These are phyloP conservation scores for Marisa cornuarietis DNA, from an alignment of 1,140 invertebrate species.

Conservation along the genomic window DNA sequence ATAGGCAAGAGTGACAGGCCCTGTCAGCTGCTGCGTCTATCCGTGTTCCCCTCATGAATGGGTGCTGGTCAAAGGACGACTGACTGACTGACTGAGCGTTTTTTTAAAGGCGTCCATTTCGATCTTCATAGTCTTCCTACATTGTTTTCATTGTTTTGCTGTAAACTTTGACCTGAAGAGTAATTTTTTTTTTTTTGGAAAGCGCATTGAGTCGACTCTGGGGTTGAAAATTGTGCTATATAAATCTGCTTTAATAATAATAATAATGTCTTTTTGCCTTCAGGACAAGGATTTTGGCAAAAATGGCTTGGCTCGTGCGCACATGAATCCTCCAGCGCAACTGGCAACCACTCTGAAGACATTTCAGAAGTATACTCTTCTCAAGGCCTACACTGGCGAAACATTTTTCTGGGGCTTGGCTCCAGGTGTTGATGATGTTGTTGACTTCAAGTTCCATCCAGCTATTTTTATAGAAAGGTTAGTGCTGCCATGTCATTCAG, in stretches of 20 bases:
- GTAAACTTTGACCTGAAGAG: too few relatives aligned
- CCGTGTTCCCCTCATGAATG: too few relatives aligned
- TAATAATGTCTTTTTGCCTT: conserved; percentile 27
- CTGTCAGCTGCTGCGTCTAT: too few relatives aligned
- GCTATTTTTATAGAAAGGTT: conserved; percentile 82
- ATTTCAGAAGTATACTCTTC: conserved; percentile 84
- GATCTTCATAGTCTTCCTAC: background rate
- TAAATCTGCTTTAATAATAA: too few relatives aligned
- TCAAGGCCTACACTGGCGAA: conserved; percentile 86
- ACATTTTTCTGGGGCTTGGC: conserved; percentile 93
- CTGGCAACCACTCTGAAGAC: conserved; percentile 82
- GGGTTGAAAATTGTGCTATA: too few relatives aligned
- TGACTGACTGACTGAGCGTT: too few relatives aligned
- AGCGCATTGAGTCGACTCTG: too few relatives aligned
- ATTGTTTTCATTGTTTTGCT: background rate
- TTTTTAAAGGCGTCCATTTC: too few relatives aligned
- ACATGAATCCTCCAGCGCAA: conserved; percentile 76
- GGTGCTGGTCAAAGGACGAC: too few relatives aligned
- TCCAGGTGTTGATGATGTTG: conserved; percentile 83
- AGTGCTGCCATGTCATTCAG: background rate
- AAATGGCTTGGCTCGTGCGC: conserved; percentile 80
- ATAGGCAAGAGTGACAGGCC: too few relatives aligned
- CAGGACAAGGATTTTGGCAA: conserved; percentile 94
- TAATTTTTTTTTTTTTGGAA: background rate
- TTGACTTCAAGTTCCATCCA: conserved; percentile 83